phyloP scores from a whole-genome alignment of 2,113 vertebrate genomes.

The Scomber japonicus region DNA sequence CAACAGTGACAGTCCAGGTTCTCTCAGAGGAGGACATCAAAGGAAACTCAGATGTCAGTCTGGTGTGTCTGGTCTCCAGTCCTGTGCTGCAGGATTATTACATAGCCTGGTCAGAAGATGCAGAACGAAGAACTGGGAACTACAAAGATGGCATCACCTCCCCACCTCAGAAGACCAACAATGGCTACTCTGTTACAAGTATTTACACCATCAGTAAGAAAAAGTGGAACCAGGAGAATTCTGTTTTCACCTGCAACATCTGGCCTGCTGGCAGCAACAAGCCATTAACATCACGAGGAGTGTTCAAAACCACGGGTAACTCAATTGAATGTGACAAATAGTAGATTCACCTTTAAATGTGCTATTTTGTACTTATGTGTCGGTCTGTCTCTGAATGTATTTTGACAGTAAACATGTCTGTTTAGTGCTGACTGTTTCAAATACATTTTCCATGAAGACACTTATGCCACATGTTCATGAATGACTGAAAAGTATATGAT shows the following conservation, averaged over 20 bases:
- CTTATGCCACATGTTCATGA: no score
- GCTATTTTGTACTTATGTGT: conserved; percentile 11
- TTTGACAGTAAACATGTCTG: not conserved
- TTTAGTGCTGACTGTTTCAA: not conserved
- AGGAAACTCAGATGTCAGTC: not conserved
- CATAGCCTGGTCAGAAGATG: conserved; percentile 3
- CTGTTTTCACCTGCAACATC: conserved; percentile 15
- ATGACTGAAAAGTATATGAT: no score
- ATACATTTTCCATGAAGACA: no score
- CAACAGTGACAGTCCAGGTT: conserved; percentile 9
- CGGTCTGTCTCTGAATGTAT: conserved; percentile 8
- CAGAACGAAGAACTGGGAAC: rapidly evolving
- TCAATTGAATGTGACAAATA: rapidly evolving
- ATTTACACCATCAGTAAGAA: not conserved
- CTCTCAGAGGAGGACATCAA: not conserved
- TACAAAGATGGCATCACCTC: not conserved
- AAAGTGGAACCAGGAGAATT: no score
- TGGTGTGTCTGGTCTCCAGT: conserved; percentile 57
- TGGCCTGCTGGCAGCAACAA: rapidly evolving
- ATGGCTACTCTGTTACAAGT: no score
- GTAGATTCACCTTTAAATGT: conserved; percentile 16
- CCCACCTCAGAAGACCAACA: not conserved
- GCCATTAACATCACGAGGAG: rapidly evolving
- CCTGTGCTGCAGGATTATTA: not conserved
- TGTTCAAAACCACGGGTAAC: not conserved